These are phyloP conservation scores for Lophius piscatorius DNA, from an alignment of 2,113 vertebrate genomes.

Conservation along the genomic window DNA sequence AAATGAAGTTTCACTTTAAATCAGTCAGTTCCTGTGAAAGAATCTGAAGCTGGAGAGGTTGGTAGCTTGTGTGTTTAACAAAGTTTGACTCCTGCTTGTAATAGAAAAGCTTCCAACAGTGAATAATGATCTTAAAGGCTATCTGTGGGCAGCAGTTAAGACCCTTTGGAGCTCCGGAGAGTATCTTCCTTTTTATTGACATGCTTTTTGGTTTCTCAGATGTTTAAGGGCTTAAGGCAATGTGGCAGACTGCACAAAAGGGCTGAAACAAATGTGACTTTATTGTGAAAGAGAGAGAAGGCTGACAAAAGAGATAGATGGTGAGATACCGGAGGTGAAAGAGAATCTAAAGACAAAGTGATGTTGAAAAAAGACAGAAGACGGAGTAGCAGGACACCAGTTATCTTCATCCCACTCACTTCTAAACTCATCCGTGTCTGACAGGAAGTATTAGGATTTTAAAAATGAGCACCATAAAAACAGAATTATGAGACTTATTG, in stretches of 20 bases:
- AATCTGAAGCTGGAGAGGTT: constrained; percentile 17
- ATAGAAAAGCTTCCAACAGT: constrained; percentile 35
- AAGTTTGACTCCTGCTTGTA: constrained; percentile 51
- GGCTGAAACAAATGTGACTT: constrained; percentile 42
- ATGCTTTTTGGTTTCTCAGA: constrained; percentile 50
- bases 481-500: no score
- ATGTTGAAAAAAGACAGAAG: constrained; percentile 37
- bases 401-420: constrained; percentile 60
- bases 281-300: constrained; percentile 37
- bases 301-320: constrained; percentile 69
- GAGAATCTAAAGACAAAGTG: constrained; percentile 54
- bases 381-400: constrained; percentile 41
- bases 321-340: constrained; percentile 47
- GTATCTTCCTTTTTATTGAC: constrained; percentile 67
- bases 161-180: constrained; percentile 49
- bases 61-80: constrained; percentile 44
- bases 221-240: constrained; percentile 53
- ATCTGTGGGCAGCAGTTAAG: constrained; percentile 55
- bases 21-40: constrained; percentile 35
- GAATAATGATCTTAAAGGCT: constrained; percentile 59
- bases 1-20: constrained; percentile 3
- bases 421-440: constrained; percentile 47
- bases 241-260: constrained; percentile 48
- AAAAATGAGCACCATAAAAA: no score
- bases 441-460: no score